A percentile compares a stretch with the other conserved stretches of the same genome.
Evolutionary conservation across 2,888 invertebrate genomes (phyloP).

Genomic region (Mythimna impura): DNA sequence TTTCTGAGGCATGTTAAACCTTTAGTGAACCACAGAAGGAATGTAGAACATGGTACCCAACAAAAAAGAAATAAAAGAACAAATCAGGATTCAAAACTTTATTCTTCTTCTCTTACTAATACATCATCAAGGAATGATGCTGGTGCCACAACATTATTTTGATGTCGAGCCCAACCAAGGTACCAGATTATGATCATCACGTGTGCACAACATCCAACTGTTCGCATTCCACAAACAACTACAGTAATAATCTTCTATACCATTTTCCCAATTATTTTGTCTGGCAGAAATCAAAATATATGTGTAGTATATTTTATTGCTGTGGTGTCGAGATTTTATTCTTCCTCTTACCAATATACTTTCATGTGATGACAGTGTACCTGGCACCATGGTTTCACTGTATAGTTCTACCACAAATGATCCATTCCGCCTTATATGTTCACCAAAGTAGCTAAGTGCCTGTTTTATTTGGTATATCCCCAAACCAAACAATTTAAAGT

Average conservation of each 20-base stretch:
- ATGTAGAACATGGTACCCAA: not conserved
- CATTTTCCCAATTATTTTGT: not conserved
- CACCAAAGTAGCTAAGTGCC: conserved; percentile 9
- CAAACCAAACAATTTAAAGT: conserved; percentile 2
- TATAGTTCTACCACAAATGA: conserved; percentile 7
- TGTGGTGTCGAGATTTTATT: not conserved
- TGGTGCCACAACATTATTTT: conserved; percentile 5
- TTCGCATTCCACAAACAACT: conserved; percentile 12
- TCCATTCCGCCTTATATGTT: conserved; percentile 10
- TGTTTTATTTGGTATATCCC: conserved; percentile 1
- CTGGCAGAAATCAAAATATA: not conserved
- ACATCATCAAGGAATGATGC: not conserved
- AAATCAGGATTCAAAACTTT: not conserved
- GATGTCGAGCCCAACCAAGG: not conserved
- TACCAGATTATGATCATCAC: conserved; percentile 5
- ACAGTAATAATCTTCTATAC: not conserved
- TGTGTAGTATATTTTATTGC: too few relatives aligned
- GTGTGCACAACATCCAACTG: conserved; percentile 5
- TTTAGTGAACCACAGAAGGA: too few relatives aligned
- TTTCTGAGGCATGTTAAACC: too few relatives aligned
- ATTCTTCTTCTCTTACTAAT: not conserved
- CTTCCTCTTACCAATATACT: not conserved
- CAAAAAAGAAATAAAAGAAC: not conserved
- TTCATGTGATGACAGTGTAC: not conserved
- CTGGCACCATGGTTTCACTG: conserved; percentile 3